Evolutionary conservation across 2,797 vertebrate genomes (phyloP).

Genomic region (Agapornis canus): DNA sequence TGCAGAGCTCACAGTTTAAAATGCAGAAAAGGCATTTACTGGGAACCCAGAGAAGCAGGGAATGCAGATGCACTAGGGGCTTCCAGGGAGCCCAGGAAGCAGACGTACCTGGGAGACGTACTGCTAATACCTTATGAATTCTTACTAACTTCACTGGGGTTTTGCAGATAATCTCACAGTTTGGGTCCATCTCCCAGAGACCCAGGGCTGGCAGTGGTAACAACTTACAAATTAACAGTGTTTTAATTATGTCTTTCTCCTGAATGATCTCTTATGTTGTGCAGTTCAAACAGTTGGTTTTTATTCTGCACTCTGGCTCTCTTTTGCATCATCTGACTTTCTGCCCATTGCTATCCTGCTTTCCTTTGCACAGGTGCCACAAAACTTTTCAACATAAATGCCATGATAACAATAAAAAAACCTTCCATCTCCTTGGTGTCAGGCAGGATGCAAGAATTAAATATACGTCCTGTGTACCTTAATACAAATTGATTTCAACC

Average conservation of each 20-base stretch:
- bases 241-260: not conserved
- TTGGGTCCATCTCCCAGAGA: not conserved
- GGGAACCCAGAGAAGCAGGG: not conserved
- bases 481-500: slow-evolving; percentile 57
- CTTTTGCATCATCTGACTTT: not conserved
- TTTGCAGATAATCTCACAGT: not conserved
- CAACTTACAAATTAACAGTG: not conserved
- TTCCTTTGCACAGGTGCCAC: not conserved
- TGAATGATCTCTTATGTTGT: not conserved
- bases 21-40: not conserved
- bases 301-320: not conserved
- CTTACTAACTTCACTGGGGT: not conserved
- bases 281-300: not conserved
- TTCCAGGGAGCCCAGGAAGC: not conserved
- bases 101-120: not conserved
- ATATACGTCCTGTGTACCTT: not conserved
- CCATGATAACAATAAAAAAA: not conserved
- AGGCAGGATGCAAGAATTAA: slow-evolving; percentile 30
- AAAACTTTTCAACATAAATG: not conserved
- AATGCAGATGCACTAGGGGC: not conserved
- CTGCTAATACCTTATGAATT: not conserved
- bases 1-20: not conserved
- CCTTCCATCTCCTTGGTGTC: not conserved
- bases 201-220: not conserved
- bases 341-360: not conserved